Base-by-base conservation (phyloP, 2,888 invertebrate genomes). In the Psococerastis gibbosa region DNA sequence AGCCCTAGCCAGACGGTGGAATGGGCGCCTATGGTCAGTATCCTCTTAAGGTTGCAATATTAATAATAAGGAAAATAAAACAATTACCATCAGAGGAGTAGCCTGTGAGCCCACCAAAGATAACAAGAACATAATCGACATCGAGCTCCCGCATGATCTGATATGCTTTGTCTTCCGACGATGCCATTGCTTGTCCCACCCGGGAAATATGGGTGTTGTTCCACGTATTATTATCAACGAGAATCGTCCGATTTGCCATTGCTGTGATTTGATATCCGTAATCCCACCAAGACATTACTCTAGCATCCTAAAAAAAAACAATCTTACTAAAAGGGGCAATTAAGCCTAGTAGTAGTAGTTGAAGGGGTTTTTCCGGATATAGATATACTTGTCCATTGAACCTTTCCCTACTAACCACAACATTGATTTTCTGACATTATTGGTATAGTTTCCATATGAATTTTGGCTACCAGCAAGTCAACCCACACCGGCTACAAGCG, bases 251-350 rank as follows among this genome's bases (percentile, higher is more conserved):
- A 66, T 97, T 97, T 13, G 95, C 97, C 95, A 98, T 97, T 1
- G 95, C 94, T 1, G 97, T 95, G 66, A 97, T 95, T 65, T 89
- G 89, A 65, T 97, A 97, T 1, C 97, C 97, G 64, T 97, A 98
- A 71, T 95, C 94, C 94, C 97, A 98, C 97, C 97, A 98, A 0
- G 94, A 94, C 95, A 98, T 97, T 46, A 98, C 81, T 60, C 88
- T 84, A 1, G 95, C 80, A 63, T 95, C 81, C 83, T 85, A 55
- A 52, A 46, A 46, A 41, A 47, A 45, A 44, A 43, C 23, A n/a
- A n/a, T n/a, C n/a, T n/a, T n/a, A n/a, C n/a, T n/a, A n/a, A n/a
- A n/a, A n/a, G n/a, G n/a, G n/a, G n/a, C n/a, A n/a, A n/a, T n/a
- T n/a, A n/a, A n/a, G n/a, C n/a, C n/a, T n/a, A n/a, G n/a, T n/a